Base-by-base conservation (phyloP, 2,797 vertebrate genomes). In the Simalia tracyae region DNA sequence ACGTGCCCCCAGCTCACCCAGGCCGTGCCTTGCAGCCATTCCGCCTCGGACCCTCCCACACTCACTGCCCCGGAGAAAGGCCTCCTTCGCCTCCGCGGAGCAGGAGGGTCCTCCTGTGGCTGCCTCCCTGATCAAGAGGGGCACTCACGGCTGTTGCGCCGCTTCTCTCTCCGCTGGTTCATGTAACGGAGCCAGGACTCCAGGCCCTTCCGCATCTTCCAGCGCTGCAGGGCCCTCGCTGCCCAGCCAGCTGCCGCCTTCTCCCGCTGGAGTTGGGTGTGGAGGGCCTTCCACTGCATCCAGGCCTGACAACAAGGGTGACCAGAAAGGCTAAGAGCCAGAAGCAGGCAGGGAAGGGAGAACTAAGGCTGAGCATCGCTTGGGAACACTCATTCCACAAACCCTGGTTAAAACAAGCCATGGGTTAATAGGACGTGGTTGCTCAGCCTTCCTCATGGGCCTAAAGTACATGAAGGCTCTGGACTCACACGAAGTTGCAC, bases 211-310 rank as follows among this genome's bases (percentile, higher is more conserved):
- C 92, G 97, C 95, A 98, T 94, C 6, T 97, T 92, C 89, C 88
- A 54, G 22, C 54, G 91, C 84, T n/a, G 94, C 92, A 95, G 95
- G 84, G 98, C 97, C 88, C 88, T 95, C 10, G 95, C 68, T 72
- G 98, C 98, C 59, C 93, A 97, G 63, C 90, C 89, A 91, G 97
- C 96, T 86, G 96, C 97, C 92, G 95, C 91, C 92, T 96, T 98
- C n/a, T 97, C 96, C 84, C 54, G 93, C 95, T 95, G 96, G 60
- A 86, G 94, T 24, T 89, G 46, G 1, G 94, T 86, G 72, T 98
- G 96, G 89, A 96, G 95, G 8, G 97, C 96, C 94, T 89, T 98
- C 99, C 98, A 99, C 64, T 92, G 97, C 91, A 97, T 87, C 98
- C 98, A 99, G 31, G 97, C 97, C 99, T 99, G 91, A 87, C 61